These are phyloP conservation scores for Aphaenogaster floridana DNA, from an alignment of 1,140 invertebrate species.

Conservation along the genomic window DNA sequence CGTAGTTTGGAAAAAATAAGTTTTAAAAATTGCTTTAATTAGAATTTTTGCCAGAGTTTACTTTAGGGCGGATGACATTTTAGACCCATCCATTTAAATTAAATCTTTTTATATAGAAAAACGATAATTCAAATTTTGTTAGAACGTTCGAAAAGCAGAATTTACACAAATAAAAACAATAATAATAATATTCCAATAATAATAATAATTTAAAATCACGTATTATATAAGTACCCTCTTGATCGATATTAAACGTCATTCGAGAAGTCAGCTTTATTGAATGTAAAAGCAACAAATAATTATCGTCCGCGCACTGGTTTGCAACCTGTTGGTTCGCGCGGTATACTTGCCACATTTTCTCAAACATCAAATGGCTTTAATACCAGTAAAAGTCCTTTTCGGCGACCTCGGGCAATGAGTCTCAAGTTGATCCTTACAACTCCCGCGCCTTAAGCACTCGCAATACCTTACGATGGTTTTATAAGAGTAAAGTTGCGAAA, in stretches of 20 bases:
- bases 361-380: slow-evolving; percentile 46
- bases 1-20: background rate
- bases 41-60: slow-evolving; percentile 8
- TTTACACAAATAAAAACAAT: background rate
- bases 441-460: slow-evolving; percentile 13
- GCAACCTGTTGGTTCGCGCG: slow-evolving; percentile 32
- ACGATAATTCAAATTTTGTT: background rate
- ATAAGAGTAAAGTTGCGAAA: slow-evolving; percentile 26
- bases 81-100: background rate
- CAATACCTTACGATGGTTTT: slow-evolving; percentile 29
- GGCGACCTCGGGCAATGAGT: slow-evolving; percentile 26
- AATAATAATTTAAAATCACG: background rate
- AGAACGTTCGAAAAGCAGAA: background rate
- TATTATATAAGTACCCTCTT: background rate
- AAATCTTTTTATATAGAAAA: background rate
- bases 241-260: background rate
- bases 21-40: slow-evolving; percentile 42
- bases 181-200: background rate
- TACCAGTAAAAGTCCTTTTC: slow-evolving; percentile 12
- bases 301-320: background rate
- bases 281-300: slow-evolving; percentile 29
- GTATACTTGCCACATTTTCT: background rate
- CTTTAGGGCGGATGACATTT: background rate
- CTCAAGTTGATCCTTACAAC: slow-evolving; percentile 33
- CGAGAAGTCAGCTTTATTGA: background rate